Evolutionary conservation across 2,113 vertebrate genomes (phyloP).

Genomic region (Poecilia latipinna): DNA sequence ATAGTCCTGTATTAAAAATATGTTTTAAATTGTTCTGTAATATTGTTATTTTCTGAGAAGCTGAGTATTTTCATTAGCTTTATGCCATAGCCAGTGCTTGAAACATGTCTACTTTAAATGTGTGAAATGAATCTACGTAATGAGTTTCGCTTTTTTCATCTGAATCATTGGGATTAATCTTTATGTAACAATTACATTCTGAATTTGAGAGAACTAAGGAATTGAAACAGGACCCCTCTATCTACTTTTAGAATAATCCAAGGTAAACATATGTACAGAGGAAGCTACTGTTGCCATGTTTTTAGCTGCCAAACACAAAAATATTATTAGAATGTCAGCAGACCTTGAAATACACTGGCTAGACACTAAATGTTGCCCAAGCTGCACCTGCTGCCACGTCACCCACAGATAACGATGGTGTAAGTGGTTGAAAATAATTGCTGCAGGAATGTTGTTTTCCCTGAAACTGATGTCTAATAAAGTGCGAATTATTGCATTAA

Average conservation of each 20-base stretch:
- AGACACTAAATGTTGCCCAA: slow-evolving; percentile 68
- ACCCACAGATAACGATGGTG: slow-evolving; percentile 56
- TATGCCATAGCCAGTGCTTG: too few species aligned
- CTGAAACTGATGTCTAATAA: slow-evolving; percentile 20
- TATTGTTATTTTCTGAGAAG: too few species aligned
- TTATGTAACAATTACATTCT: not conserved
- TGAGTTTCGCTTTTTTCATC: too few species aligned
- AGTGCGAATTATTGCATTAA: slow-evolving; percentile 3
- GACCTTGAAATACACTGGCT: slow-evolving; percentile 75
- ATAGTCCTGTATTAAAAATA: too few species aligned
- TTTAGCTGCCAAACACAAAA: slow-evolving; percentile 66
- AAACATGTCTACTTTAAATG: too few species aligned
- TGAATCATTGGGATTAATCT: not conserved
- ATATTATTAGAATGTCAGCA: slow-evolving; percentile 69
- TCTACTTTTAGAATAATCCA: slow-evolving; percentile 22
- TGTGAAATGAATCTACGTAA: too few species aligned
- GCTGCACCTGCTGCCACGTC: slow-evolving; percentile 73
- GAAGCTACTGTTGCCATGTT: slow-evolving; percentile 43
- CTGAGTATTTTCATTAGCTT: too few species aligned
- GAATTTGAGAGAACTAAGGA: not conserved
- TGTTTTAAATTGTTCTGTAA: too few species aligned
- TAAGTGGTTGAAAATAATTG: slow-evolving; percentile 52
- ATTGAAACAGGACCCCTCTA: slow-evolving; percentile 10
- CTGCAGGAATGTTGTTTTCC: slow-evolving; percentile 59
- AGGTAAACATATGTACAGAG: slow-evolving; percentile 17